phyloP scores from a whole-genome alignment of 2,797 vertebrate genomes.

The Ibycter americanus region DNA sequence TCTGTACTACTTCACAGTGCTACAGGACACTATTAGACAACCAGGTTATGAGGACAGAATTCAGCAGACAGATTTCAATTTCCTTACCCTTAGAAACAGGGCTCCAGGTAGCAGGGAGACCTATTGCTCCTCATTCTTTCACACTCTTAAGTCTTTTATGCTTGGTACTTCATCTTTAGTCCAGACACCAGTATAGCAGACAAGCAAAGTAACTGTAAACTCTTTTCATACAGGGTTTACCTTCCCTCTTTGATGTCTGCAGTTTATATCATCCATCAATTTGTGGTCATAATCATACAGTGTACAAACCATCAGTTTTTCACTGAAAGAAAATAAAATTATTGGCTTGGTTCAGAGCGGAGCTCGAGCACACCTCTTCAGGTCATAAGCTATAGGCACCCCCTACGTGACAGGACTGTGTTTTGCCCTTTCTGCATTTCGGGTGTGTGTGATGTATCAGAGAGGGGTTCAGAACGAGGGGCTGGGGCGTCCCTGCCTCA shows the following conservation, averaged over 20 bases:
- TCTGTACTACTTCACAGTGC: not conserved
- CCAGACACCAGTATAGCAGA: not conserved
- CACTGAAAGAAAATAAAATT: not conserved
- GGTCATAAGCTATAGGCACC: not conserved
- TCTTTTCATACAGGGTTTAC: not conserved
- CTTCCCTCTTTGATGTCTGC: not conserved
- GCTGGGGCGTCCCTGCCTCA: not conserved
- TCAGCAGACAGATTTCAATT: not conserved
- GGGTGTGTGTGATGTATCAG: no score
- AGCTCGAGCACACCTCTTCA: not conserved
- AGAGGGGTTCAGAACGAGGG: not conserved
- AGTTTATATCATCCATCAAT: not conserved
- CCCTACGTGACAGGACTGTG: no score
- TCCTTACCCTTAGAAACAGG: not conserved
- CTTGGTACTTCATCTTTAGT: not conserved
- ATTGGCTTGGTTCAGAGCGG: not conserved
- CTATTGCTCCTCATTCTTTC: not conserved
- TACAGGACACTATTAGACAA: not conserved
- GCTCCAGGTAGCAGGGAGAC: not conserved
- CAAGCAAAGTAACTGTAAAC: not conserved
- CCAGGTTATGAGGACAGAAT: not conserved
- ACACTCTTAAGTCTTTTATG: not conserved
- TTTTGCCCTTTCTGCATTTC: not conserved
- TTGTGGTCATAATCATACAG: not conserved
- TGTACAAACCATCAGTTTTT: not conserved